Base-by-base conservation (phyloP, 2,888 invertebrate genomes). In the Colostygia pectinataria region DNA sequence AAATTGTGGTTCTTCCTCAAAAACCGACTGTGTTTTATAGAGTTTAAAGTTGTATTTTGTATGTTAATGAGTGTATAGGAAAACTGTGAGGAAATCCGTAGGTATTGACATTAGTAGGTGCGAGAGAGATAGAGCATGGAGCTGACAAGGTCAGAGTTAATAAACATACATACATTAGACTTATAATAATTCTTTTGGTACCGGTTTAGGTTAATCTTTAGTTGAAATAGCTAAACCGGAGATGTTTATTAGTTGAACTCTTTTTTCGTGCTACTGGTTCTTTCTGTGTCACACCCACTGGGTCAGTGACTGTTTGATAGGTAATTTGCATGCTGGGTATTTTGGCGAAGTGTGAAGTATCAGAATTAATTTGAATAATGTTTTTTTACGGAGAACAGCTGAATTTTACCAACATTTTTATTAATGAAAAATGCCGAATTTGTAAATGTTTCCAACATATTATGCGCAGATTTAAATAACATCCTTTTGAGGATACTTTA, bases 1-100 rank as follows among this genome's bases (percentile, higher is more conserved):
- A 80, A 75, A 65, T 59, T 28, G 48, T 57, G 46, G 45, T 43
- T 34, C 18, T 45, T 59, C 57, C 58, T 66, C 58, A 51, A 77
- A 68, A 71, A 60, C 71, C 56, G 61, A 57, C 68, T 61, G 61
- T 77, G 70, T 55, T 0, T 3, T 4, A 29, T 50, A 27, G 2
- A 10, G 0, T 0, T 43, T 79, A 80, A 63, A 67, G 75, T 68
- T 43, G 57, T 62, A 52, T 65, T 66, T 76, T 44, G 54, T 57
- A 49, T 66, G 51, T 6, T 5, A 28, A 39, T 33, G 38, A 32
- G 33, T 36, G 42, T 59, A 59, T 77, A 85, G 87, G 86, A 83
- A 88, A 88, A 87, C 70, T 63, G 70, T 76, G 76, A 76, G 77
- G 79, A 82, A 83, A 82, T 78, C 77, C 65, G 59, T 60, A 60